Base-by-base conservation (phyloP, 2,888 invertebrate species). In the Plagodis dolabraria region DNA sequence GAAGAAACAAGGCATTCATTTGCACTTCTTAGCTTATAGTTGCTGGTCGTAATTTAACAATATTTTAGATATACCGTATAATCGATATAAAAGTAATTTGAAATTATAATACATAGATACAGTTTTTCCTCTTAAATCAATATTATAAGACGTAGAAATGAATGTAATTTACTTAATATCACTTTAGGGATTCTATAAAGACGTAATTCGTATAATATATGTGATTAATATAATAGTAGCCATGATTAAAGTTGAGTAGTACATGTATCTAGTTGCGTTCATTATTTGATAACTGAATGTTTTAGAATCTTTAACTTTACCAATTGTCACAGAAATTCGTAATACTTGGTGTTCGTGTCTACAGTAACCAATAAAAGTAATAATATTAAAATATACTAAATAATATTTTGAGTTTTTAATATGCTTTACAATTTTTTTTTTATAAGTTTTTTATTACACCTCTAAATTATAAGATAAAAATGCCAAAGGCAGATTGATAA, bases 401-500 rank as follows among this genome's bases (percentile, higher is more conserved):
- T 36, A 36, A 36, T 36, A 36, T 1, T 36, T 36, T 36, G 1
- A 8, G 5, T 36, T 36, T 4, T 7, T 9, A 36, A 36, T 9
- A 8, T 7, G 7, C 9, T 36, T 36, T 1, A 36, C 0, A 36
- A 8, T 36, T 2, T 36, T 36, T 5, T 36, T 36, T 36, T 36
- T 36, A 9, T 5, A 4, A 2, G 22, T 22, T 22, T 22, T 22
- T 22, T 22, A 22, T 22, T 22, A 22, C 22, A 33, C 36, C 54
- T 44, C 9, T 47, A 47, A 54, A 44, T 40, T n/a, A 7, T 50
- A 50, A 59, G 42, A 10, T 64, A 56, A 58, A 60, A 68, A 69
- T 75, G 85, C 84, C 85, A 79, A 84, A 85, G 83, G 85, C 84
- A 77, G 48, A 50, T 53, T 64, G 51, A 63, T 57, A 54, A 70